Base-by-base conservation (phyloP, 2,888 invertebrate species). In the Hirtodrosophila trivittata region DNA sequence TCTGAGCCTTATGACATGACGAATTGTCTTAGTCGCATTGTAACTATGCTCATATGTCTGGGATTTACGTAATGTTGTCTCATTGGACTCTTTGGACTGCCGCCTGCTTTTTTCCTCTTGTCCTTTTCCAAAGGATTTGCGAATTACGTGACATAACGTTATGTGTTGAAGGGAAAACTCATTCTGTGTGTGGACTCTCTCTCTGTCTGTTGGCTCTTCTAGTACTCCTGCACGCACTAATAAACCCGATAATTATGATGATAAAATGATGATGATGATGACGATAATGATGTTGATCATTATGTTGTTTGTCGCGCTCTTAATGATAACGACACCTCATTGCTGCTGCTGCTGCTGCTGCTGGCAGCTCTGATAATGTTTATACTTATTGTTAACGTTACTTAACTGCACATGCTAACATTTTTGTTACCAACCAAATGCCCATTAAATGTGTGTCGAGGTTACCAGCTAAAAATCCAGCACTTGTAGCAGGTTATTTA, bases 391-490 rank as follows among this genome's bases (percentile, higher is more conserved):
- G 80, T 64, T 70, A 62, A 60, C 66, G 83, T 73, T 86, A 83
- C 83, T 86, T 80, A 80, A 86, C 83, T 78, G 86, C 80, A 80
- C 80, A 80, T 80, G 80, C 83, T 73, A 75, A 80, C 80, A 80
- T 80, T 80, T 85, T 57, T 47, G 46, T 41, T 57, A 49, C 41
- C 60, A 46, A 47, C 55, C 56, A 46, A 54, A 38, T 62, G 41
- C 35, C 63, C 80, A 80, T 82, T 72, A 85, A 85, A 69, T 55
- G 64, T 75, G 50, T 59, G 50, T 51, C 43, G 62, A 37, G 39
- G 43, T 30, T 49, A 41, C 30, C 33, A 12, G 45, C 16, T 41
- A 1, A 16, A 28, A 30, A 57, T n/a, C n/a, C 7, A 7, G 1
- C 3, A 4, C 9, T 8, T 2, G 16, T 6, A 21, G 8, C 9